A percentile compares a stretch with the other conserved stretches of the same genome.
These are phyloP conservation scores for Neogobius melanostomus DNA, from an alignment of 2,113 vertebrate species.

Conservation along the genomic window DNA sequence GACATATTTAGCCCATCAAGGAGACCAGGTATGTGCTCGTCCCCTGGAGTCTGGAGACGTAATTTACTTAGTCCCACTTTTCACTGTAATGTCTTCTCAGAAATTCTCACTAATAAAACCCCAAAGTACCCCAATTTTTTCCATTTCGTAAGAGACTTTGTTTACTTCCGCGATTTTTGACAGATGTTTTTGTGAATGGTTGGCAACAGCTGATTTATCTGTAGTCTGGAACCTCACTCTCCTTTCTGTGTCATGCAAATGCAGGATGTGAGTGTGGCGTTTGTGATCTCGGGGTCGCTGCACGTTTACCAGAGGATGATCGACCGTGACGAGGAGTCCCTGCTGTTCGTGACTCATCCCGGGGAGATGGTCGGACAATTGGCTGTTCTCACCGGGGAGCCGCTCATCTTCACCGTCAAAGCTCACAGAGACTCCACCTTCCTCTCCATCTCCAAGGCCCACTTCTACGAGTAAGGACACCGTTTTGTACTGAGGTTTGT, in stretches of 20 bases:
- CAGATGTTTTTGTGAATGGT: too few relatives aligned
- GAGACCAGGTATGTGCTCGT: conserved; percentile 86
- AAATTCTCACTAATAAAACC: too few relatives aligned
- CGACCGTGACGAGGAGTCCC: conserved; percentile 87
- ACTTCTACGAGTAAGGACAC: conserved; percentile 91
- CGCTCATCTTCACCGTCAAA: conserved; percentile 90
- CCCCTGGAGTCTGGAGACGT: too few relatives aligned
- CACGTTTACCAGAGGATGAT: conserved; percentile 92
- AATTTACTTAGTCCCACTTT: neutral
- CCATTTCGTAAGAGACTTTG: too few relatives aligned
- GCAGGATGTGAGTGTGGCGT: conserved; percentile 88
- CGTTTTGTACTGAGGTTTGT: neutral
- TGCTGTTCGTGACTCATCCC: conserved; percentile 88
- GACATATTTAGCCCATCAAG: conserved; percentile 84
- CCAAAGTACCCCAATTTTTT: too few relatives aligned
- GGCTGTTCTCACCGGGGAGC: conserved; percentile 92
- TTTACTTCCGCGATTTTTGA: too few relatives aligned
- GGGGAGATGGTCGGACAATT: conserved; percentile 94
- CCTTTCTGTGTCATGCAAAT: conserved; percentile 53
- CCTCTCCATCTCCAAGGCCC: conserved; percentile 90
- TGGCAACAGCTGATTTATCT: too few relatives aligned
- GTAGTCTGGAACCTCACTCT: too few relatives aligned
- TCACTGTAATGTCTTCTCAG: neutral
- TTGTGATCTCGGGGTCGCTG: conserved; percentile 88
- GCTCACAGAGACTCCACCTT: conserved; percentile 91